Percentiles rank a stretch among this genome's conserved stretches.
Conservation (phyloP, 2,113 vertebrate genomes). For the Marcusenius ussheri region DNA sequence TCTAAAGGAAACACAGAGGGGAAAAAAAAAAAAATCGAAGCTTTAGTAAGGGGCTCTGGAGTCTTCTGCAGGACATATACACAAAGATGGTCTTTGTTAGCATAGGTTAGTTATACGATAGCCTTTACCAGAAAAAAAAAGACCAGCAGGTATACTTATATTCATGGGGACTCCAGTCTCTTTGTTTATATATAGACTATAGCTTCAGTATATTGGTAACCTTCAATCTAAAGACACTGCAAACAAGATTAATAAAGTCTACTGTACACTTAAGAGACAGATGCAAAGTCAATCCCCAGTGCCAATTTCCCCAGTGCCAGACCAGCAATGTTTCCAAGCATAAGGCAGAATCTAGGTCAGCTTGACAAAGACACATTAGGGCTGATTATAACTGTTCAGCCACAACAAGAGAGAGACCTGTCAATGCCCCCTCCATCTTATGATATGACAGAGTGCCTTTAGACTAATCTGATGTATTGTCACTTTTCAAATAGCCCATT, state of each 20-base stretch:
- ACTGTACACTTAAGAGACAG: background rate
- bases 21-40: background rate
- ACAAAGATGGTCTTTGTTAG: background rate
- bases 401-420: background rate
- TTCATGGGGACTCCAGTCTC: background rate
- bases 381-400: background rate
- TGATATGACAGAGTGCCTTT: background rate
- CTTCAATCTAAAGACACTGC: background rate
- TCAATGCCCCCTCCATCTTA: background rate
- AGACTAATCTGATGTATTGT: background rate
- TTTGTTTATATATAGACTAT: background rate
- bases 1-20: background rate
- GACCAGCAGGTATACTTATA: background rate
- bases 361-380: background rate
- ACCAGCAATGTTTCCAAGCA: background rate
- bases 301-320: background rate
- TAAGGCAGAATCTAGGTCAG: background rate
- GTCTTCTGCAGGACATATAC: background rate
- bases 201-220: background rate
- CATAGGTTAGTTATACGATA: background rate
- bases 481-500: background rate
- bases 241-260: background rate
- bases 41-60: background rate
- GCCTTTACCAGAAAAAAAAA: background rate
- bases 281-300: background rate